Evolutionary conservation across 2,888 invertebrate species (phyloP).

Genomic region (Rapana venosa): DNA sequence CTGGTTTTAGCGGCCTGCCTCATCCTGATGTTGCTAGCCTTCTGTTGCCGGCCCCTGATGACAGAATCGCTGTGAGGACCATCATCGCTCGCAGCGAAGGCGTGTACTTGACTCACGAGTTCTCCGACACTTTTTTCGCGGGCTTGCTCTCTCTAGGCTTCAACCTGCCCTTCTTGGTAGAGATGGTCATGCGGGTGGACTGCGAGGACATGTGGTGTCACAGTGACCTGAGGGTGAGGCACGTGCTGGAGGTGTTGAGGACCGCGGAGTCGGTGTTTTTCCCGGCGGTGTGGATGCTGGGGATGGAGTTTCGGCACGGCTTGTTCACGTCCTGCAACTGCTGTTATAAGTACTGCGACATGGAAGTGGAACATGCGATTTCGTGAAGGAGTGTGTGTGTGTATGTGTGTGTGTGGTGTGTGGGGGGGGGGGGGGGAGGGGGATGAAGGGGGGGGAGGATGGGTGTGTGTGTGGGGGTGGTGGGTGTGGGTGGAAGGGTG

Average conservation of each 20-base stretch:
- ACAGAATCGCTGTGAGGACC: conserved; percentile 38
- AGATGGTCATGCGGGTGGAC: neutral
- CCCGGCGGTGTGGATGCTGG: conserved; percentile 43
- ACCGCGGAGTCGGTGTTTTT: conserved; percentile 38
- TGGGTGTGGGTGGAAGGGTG: too few relatives aligned
- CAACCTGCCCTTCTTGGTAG: conserved; percentile 35
- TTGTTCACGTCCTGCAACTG: conserved; percentile 39
- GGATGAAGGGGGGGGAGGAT: too few relatives aligned
- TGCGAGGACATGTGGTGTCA: conserved; percentile 19
- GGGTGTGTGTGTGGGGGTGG: too few relatives aligned
- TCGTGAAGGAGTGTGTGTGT: neutral
- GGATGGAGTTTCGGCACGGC: conserved; percentile 41
- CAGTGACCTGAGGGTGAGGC: conserved; percentile 1
- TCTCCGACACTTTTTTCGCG: conserved; percentile 40
- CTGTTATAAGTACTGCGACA: conserved; percentile 39
- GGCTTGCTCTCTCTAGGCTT: conserved; percentile 31
- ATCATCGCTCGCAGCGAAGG: conserved; percentile 37
- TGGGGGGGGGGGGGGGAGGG: too few relatives aligned
- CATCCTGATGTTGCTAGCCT: neutral
- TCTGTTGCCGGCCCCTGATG: conserved; percentile 35
- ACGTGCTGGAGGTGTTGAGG: conserved; percentile 39
- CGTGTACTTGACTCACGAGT: conserved; percentile 40
- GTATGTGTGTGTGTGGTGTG: neutral
- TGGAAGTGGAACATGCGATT: conserved; percentile 27
- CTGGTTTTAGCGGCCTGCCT: neutral